Percentiles rank a stretch among this genome's conserved stretches.
Conservation (phyloP, 2,888 invertebrate genomes). For the Lasius platythorax region DNA sequence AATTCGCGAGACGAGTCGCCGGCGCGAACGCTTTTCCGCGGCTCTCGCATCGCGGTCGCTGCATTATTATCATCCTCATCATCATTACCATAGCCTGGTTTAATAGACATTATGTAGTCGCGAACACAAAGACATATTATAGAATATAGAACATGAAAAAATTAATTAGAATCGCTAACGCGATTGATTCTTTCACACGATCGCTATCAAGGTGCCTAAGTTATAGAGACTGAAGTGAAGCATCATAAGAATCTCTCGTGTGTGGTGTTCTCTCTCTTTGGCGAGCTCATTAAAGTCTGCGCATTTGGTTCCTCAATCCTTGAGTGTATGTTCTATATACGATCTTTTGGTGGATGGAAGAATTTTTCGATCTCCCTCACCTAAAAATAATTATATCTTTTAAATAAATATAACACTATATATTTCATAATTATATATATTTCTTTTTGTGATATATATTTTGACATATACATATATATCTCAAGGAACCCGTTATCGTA, state of each 20-base stretch:
- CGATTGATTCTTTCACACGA: background rate
- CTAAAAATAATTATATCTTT: background rate
- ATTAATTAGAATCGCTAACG: background rate
- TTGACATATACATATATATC: background rate
- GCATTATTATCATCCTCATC: background rate
- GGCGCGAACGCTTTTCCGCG: slow-evolving; percentile 36
- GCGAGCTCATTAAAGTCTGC: background rate
- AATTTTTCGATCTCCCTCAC: background rate
- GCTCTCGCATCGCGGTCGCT: background rate
- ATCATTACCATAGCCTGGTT: background rate
- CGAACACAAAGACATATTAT: background rate
- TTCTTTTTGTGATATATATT: background rate
- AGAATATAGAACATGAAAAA: background rate
- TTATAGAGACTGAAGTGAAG: slow-evolving; percentile 14
- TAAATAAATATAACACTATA: background rate
- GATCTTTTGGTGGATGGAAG: background rate
- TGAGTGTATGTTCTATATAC: background rate
- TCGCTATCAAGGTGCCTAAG: background rate
- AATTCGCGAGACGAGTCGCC: slow-evolving; percentile 53
- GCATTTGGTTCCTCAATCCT: background rate
- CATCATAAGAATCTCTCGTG: slow-evolving; percentile 11
- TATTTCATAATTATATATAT: background rate
- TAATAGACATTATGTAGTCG: background rate
- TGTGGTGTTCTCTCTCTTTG: background rate
- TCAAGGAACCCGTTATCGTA: background rate